Conservation (phyloP, 1,140 invertebrate species). For the Phymastichus coffea region DNA sequence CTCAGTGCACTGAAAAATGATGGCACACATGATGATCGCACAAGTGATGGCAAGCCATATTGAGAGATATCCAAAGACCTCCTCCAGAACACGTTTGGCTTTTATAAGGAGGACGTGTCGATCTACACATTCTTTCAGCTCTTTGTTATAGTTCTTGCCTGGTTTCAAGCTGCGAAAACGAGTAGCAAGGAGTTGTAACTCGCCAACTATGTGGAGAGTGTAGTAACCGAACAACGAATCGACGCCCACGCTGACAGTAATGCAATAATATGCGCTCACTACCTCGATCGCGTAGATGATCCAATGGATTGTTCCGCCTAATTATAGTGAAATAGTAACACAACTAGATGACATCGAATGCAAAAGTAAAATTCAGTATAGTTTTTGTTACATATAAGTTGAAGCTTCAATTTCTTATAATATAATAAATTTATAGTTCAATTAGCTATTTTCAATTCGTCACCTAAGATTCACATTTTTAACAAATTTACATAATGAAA, state of each 20-base stretch:
- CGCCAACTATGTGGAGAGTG: conserved; percentile 35
- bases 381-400: too few species aligned
- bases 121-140: conserved; percentile 22
- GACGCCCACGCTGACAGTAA: conserved; percentile 29
- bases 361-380: too few species aligned
- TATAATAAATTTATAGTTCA: too few species aligned
- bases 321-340: too few species aligned
- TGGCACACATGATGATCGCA: conserved; percentile 34
- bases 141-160: background rate
- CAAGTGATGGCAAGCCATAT: conserved; percentile 32
- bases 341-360: too few species aligned
- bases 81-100: conserved; percentile 27
- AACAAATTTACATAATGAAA: too few species aligned
- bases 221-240: conserved; percentile 37
- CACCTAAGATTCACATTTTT: too few species aligned
- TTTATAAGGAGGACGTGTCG: conserved; percentile 24
- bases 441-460: too few species aligned
- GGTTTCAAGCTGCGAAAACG: conserved; percentile 27
- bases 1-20: conserved; percentile 37
- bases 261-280: conserved; percentile 14
- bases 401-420: too few species aligned
- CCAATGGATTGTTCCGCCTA: conserved; percentile 28
- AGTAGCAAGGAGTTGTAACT: conserved; percentile 18
- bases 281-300: conserved; percentile 28
- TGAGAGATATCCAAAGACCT: conserved; percentile 33